Base-by-base conservation (phyloP, 2,888 invertebrate species). In the Campoletis raptor region DNA sequence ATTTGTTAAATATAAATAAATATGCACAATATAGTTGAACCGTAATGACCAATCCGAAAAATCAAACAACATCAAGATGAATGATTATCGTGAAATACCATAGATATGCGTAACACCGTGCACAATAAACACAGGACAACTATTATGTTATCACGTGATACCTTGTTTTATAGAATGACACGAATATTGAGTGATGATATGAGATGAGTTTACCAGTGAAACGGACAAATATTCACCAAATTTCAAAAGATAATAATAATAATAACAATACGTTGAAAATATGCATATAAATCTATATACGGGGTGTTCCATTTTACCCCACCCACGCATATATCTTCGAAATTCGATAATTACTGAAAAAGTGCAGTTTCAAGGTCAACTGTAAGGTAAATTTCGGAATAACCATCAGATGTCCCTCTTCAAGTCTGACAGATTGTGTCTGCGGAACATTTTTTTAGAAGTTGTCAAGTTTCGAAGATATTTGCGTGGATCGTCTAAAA, bases 161-260 rank as follows among this genome's bases (percentile, higher is more conserved):
- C 7, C 30, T 48, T 18, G 70, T 70, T 70, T 45, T 18, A 45
- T 30, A 70, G 45, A 45, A 30, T 24, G 45, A 21, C 45, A 45
- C 37, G n/a, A 48, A 24, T 67, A 37, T 61, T 64, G 57, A 70
- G 48, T 45, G 61, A 66, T 78, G 18, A 83, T 52, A 48, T 36
- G 61, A 52, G 52, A 70, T 52, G 61, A n/a, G 72, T 45, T 64
- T 52, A n/a, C 18, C 57, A 70, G 24, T 37, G 8, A 24, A 81
- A 36, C 30, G 15, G 12, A 66, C 64, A 21, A 45, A 18, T 70
- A 45, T 83, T 83, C 64, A 42, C 24, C 61, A 9, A 48, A 70
- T 77, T 36, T 69, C 18, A 73, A 54, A 21, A 67, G 57, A 67
- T 42, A 67, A 73, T 67, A 57, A 57, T 74, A 8, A 83, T 83